Evolutionary conservation across 2,888 invertebrate genomes (phyloP).

Genomic region (Andrena bicolor): DNA sequence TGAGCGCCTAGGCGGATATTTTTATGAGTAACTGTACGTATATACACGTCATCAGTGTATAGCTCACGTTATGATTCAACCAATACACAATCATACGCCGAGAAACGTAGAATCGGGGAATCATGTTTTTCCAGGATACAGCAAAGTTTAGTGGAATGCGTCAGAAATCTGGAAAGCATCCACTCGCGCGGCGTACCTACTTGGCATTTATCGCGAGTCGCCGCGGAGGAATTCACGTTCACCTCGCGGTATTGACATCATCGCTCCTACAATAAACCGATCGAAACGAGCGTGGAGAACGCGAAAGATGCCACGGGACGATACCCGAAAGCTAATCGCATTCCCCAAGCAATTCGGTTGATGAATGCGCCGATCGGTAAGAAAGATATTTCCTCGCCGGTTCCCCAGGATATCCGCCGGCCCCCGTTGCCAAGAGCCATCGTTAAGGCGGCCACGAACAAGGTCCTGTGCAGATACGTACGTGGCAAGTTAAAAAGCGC

Average conservation of each 20-base stretch:
- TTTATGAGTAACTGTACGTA: too few species aligned
- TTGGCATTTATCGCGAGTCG: conserved; percentile 54
- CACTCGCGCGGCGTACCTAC: background rate
- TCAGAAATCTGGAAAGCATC: conserved; percentile 23
- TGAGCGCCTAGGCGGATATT: too few species aligned
- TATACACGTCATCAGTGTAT: too few species aligned
- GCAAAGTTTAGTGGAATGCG: background rate
- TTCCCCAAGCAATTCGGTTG: conserved; percentile 42
- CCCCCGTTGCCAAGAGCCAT: conserved; percentile 30
- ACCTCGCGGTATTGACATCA: conserved; percentile 51
- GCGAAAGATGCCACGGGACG: background rate
- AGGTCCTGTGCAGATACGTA: background rate
- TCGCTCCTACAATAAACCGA: conserved; percentile 28
- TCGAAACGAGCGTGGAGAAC: background rate
- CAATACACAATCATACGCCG: too few species aligned
- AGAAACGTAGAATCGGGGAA: too few species aligned
- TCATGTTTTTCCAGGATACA: conserved; percentile 4
- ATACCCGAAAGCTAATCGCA: conserved; percentile 37
- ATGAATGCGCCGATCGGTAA: conserved; percentile 21
- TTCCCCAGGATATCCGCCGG: conserved; percentile 33
- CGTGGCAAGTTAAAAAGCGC: conserved; percentile 17
- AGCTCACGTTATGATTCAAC: too few species aligned
- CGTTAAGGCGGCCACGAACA: conserved; percentile 28
- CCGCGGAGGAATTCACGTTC: conserved; percentile 48
- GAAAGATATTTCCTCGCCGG: conserved; percentile 36